phyloP scores from a whole-genome alignment of 2,797 vertebrate species.

The Fistularia tabacaria region DNA sequence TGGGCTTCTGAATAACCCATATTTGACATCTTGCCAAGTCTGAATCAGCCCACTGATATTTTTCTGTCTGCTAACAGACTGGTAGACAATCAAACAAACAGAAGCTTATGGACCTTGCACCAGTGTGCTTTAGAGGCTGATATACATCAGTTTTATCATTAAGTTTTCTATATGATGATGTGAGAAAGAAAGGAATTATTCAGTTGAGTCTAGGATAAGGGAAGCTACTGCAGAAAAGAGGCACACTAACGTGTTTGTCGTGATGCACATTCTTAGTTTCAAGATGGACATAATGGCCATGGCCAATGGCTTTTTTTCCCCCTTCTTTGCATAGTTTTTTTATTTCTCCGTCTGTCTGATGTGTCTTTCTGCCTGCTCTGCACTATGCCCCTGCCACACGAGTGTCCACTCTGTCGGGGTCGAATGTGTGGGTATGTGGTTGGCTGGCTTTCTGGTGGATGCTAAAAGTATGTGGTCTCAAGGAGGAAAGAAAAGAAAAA shows the following conservation, averaged over 20 bases:
- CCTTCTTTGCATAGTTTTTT: background rate
- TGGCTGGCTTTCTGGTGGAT: constrained; percentile 51
- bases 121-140: too few relatives aligned
- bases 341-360: constrained; percentile 27
- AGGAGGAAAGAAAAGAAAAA: constrained; percentile 23
- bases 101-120: too few relatives aligned
- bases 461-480: constrained; percentile 39
- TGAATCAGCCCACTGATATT: too few relatives aligned
- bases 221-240: background rate
- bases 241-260: background rate
- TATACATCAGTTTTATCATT: too few relatives aligned
- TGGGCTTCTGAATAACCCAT: too few relatives aligned
- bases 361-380: constrained; percentile 28
- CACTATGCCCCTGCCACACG: constrained; percentile 28
- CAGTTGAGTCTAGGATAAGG: too few relatives aligned
- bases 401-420: constrained; percentile 59
- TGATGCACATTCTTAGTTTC: too few relatives aligned
- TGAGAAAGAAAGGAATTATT: too few relatives aligned
- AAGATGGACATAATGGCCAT: constrained; percentile 1
- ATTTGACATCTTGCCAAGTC: too few relatives aligned
- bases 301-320: constrained; percentile 22
- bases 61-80: too few relatives aligned
- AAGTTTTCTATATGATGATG: too few relatives aligned
- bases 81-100: too few relatives aligned
- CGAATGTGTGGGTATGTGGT: constrained; percentile 40